These are phyloP conservation scores for Zoroaster sp. DNA, from an alignment of 53 echinoderm and acorn worm species.

Conservation along the genomic window DNA sequence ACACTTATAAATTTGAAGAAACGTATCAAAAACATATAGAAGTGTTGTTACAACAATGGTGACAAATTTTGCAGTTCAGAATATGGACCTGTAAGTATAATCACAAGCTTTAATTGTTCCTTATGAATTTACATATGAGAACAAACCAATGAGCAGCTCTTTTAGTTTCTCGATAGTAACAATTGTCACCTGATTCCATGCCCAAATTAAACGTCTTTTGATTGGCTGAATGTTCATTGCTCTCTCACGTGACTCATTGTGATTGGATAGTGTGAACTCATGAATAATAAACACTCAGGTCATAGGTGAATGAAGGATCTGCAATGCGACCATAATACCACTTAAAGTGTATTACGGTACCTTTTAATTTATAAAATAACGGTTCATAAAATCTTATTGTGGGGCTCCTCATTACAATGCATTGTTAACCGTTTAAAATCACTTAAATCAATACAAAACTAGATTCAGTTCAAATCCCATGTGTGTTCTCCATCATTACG, in stretches of 20 bases:
- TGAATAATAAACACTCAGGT: not conserved
- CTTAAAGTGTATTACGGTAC: not conserved
- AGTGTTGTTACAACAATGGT: too few species aligned
- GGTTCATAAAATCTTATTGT: conserved; percentile 36
- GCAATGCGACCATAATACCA: not conserved
- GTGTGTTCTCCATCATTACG: not conserved
- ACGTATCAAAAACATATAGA: too few species aligned
- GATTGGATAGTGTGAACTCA: not conserved
- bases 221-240: not conserved
- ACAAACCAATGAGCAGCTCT: too few species aligned
- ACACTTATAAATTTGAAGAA: too few species aligned
- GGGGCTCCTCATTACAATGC: not conserved
- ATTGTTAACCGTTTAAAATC: conserved; percentile 43
- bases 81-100: too few species aligned
- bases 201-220: not conserved
- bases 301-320: not conserved
- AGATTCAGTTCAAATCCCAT: not conserved
- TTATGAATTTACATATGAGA: too few species aligned
- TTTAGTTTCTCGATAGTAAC: too few species aligned
- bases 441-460: conserved; percentile 2
- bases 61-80: too few species aligned
- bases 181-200: too few species aligned
- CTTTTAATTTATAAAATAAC: not conserved
- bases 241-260: not conserved
- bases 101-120: too few species aligned